These are phyloP conservation scores for Norana najaformis DNA, from an alignment of 2,888 invertebrate genomes.

Conservation along the genomic window DNA sequence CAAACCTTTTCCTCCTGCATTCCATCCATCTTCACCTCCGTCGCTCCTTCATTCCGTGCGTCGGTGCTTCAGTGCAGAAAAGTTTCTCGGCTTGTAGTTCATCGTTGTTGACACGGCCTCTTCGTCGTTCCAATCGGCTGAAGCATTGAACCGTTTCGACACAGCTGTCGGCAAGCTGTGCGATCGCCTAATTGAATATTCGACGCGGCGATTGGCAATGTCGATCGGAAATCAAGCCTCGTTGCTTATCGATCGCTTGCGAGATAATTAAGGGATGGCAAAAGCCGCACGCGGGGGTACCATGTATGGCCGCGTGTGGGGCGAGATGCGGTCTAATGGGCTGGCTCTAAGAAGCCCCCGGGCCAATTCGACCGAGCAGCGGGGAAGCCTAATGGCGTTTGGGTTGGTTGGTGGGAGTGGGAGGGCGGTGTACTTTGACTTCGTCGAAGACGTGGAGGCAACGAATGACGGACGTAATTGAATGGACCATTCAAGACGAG, in stretches of 20 bases:
- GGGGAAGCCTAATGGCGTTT: slow-evolving; percentile 6
- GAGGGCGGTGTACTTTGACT: background rate
- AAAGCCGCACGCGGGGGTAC: background rate
- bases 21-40: too few relatives aligned
- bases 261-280: slow-evolving; percentile 6
- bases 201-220: background rate
- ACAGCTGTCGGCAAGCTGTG: background rate
- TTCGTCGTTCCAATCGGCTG: background rate
- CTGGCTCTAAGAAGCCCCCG: slow-evolving; percentile 3
- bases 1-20: too few relatives aligned
- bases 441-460: background rate
- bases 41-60: too few relatives aligned
- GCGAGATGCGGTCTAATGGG: slow-evolving; percentile 13
- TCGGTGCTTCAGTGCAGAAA: background rate
- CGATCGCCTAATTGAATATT: slow-evolving; percentile 2
- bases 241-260: background rate
- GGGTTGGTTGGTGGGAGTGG: background rate
- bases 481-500: background rate
- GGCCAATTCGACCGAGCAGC: background rate
- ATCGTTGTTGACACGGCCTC: background rate
- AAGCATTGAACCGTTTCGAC: background rate
- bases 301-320: background rate
- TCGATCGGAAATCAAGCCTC: slow-evolving; percentile 6
- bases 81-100: background rate
- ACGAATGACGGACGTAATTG: slow-evolving; percentile 13